Base-by-base conservation (phyloP, 2,888 invertebrate genomes). In the Pseudococcus viburni region DNA sequence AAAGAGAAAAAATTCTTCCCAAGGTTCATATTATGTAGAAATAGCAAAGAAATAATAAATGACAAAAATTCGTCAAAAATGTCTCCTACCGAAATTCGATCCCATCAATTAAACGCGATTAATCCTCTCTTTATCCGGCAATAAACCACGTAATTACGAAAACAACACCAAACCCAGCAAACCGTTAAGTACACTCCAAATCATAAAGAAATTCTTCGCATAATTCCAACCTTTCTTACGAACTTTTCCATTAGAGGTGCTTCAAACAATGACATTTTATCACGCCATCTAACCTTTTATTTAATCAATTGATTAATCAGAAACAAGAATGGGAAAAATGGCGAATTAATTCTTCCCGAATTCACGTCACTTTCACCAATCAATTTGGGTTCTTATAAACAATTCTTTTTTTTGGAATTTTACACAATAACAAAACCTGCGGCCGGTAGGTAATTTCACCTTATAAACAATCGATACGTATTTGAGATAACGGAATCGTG, bases 341-440 rank as follows among this genome's bases (percentile, higher is more conserved):
- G n/a, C 4, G n/a, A 64, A 19, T 64, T 64, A 64, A 64, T 64
- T 64, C 22, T 64, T 55, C 6, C 55, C 55, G n/a, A 55, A n/a
- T 55, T n/a, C 55, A 55, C 55, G n/a, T 19, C 22, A 64, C 64
- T 64, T 64, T 64, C 64, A 64, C 64, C 64, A 22, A 64, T 64
- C 64, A 64, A 64, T 64, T 64, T 64, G 22, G 11, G 8, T 64
- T 22, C 9, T 22, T 22, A 7, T 22, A 64, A 64, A 64, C 9
- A 59, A 22, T 64, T 11, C 9, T 64, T 64, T 22, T 64, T 64
- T 64, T 64, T 64, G 64, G 9, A 64, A 64, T 22, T 22, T 22
- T 9, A 64, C 22, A 22, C 64, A 64, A 59, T 59, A 59, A 64
- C 22, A 19, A 64, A 55, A 64, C 19, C 64, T 64, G 22, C 6